Conservation (phyloP, 1,140 invertebrate genomes). For the Cherax quadricarinatus region DNA sequence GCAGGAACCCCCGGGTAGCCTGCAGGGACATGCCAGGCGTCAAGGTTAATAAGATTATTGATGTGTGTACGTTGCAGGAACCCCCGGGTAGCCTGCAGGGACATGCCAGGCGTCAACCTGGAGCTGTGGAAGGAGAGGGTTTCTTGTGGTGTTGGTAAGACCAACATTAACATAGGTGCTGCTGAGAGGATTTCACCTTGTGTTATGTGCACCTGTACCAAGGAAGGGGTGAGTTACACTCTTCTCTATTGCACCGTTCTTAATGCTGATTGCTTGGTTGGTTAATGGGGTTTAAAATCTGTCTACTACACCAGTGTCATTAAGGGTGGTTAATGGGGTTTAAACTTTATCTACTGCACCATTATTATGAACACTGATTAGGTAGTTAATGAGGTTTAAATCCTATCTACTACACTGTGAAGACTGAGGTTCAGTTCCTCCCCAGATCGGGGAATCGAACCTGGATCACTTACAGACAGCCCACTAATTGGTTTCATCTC, state of each 20-base stretch:
- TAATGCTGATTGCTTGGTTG: background rate
- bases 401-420: too few relatives aligned
- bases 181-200: constrained; percentile 80
- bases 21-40: constrained; percentile 77
- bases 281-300: too few relatives aligned
- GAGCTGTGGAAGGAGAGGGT: constrained; percentile 78
- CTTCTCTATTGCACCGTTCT: background rate
- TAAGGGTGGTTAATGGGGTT: too few relatives aligned
- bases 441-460: too few relatives aligned
- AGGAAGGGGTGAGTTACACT: constrained; percentile 79
- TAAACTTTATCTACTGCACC: too few relatives aligned
- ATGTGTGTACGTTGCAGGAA: constrained; percentile 78
- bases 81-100: constrained; percentile 78
- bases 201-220: constrained; percentile 82
- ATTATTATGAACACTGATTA: too few relatives aligned
- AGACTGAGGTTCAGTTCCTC: too few relatives aligned
- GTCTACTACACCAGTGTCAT: too few relatives aligned
- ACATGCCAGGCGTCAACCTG: constrained; percentile 77
- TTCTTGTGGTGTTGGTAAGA: constrained; percentile 77
- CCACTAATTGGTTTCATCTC: background rate
- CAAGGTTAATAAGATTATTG: constrained; percentile 74
- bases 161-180: constrained; percentile 79
- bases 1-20: constrained; percentile 79
- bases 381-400: too few relatives aligned
- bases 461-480: too few relatives aligned